A percentile compares a stretch with the other conserved stretches of the same genome.
Conservation (phyloP, 2,888 invertebrate genomes). For the Drosophila basisetae region DNA sequence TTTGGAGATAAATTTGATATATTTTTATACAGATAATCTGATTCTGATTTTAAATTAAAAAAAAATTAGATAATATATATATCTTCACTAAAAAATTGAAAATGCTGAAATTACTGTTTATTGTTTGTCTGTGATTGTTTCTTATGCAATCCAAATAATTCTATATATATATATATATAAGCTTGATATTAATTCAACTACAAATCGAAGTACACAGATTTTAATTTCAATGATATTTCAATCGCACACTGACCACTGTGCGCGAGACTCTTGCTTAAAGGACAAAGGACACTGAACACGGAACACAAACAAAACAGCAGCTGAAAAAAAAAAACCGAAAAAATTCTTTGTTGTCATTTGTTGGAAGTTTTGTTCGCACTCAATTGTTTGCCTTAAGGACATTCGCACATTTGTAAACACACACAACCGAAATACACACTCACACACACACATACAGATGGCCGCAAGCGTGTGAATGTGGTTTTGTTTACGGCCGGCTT, state of each 20-base stretch:
- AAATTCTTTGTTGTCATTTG: constrained; percentile 69
- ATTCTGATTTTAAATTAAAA: too few species aligned
- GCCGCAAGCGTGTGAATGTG: constrained; percentile 74
- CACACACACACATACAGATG: constrained; percentile 22
- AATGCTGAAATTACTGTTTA: too few species aligned
- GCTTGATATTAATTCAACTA: not conserved
- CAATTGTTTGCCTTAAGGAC: constrained; percentile 82
- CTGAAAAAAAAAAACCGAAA: constrained; percentile 34
- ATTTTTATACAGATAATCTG: too few species aligned
- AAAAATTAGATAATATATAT: too few species aligned
- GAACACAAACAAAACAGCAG: constrained; percentile 60
- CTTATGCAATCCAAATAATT: too few species aligned
- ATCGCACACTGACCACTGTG: constrained; percentile 54
- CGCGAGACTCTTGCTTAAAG: constrained; percentile 1
- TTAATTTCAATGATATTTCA: not conserved
- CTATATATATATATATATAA: not conserved
- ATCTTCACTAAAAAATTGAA: too few species aligned
- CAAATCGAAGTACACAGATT: not conserved
- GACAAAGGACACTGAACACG: constrained; percentile 9
- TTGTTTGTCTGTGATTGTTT: too few species aligned
- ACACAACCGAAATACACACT: constrained; percentile 57
- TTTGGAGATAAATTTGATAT: not conserved
- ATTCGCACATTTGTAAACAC: constrained; percentile 79
- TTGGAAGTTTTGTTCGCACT: constrained; percentile 82
- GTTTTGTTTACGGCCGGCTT: constrained; percentile 79